A percentile compares a stretch with the other conserved stretches of the same genome.
Evolutionary conservation across 1,140 invertebrate genomes (phyloP).

Genomic region (Magallana ariakensis): DNA sequence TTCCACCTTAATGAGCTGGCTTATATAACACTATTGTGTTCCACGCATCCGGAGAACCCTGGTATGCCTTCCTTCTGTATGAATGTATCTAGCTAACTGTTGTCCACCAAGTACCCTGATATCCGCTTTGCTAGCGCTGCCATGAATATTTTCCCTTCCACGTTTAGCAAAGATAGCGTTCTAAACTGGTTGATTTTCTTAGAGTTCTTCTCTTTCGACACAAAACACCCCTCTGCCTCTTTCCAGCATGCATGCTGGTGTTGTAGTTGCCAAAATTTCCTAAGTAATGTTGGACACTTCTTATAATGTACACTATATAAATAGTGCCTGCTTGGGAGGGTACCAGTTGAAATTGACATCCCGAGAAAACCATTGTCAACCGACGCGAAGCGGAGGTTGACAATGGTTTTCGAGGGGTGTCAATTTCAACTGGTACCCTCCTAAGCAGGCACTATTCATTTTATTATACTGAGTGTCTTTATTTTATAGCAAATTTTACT

Average conservation of each 20-base stretch:
- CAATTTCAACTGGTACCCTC: too few relatives aligned
- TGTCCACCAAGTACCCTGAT: slow-evolving; percentile 49
- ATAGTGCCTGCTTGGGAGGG: too few relatives aligned
- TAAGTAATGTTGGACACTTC: slow-evolving; percentile 48
- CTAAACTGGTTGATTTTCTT: slow-evolving; percentile 56
- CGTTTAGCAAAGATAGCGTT: slow-evolving; percentile 54
- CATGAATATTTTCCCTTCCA: slow-evolving; percentile 48
- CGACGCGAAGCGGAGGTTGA: too few relatives aligned
- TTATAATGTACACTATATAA: slow-evolving; percentile 55
- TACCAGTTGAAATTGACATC: too few relatives aligned
- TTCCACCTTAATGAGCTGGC: slow-evolving; percentile 40
- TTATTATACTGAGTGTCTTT: too few relatives aligned
- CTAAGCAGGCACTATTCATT: too few relatives aligned
- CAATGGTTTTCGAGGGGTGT: too few relatives aligned
- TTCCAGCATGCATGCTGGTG: slow-evolving; percentile 51
- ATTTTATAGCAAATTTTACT: too few relatives aligned
- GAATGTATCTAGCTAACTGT: slow-evolving; percentile 48
- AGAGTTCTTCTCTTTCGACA: slow-evolving; percentile 57
- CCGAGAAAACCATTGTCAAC: too few relatives aligned
- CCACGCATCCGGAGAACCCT: slow-evolving; percentile 44
- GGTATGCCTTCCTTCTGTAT: slow-evolving; percentile 50
- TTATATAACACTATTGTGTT: slow-evolving; percentile 32
- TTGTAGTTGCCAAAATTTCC: slow-evolving; percentile 34
- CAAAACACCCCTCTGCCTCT: slow-evolving; percentile 51
- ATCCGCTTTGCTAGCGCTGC: slow-evolving; percentile 48